A percentile compares a stretch with the other conserved stretches of the same genome.
phyloP scores from a whole-genome alignment of 2,113 vertebrate species.

The Amphilophus citrinellus region DNA sequence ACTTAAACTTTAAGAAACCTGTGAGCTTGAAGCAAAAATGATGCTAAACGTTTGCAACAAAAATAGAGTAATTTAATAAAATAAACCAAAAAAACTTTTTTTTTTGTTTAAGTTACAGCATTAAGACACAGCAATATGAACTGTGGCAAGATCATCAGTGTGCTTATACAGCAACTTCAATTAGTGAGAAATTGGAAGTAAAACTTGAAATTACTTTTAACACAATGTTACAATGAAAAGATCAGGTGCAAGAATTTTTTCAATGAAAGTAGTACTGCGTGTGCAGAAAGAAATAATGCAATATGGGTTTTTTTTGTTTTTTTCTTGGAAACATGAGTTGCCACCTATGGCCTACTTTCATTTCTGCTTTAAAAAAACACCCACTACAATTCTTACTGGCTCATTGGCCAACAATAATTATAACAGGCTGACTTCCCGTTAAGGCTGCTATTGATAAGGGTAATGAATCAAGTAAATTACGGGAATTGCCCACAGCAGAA shows the following conservation, averaged over 20 bases:
- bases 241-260: background rate
- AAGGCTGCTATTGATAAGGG: background rate
- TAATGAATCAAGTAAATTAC: background rate
- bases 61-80: background rate
- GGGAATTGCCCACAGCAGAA: background rate
- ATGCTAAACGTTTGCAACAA: background rate
- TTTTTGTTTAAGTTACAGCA: too few relatives aligned
- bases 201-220: background rate
- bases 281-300: background rate
- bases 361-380: background rate
- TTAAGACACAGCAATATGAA: too few relatives aligned
- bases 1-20: background rate
- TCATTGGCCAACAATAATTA: background rate
- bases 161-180: background rate
- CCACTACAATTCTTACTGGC: background rate
- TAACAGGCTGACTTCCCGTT: background rate
- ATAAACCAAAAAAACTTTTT: too few relatives aligned
- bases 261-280: background rate
- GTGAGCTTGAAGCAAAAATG: background rate
- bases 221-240: background rate
- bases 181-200: background rate
- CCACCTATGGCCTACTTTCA: slow-evolving; percentile 7
- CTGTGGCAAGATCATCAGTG: background rate
- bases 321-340: too few relatives aligned
- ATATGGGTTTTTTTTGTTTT: fast-evolving